phyloP scores from a whole-genome alignment of 2,113 vertebrate genomes.

The Rhinolophus ferrumequinum region DNA sequence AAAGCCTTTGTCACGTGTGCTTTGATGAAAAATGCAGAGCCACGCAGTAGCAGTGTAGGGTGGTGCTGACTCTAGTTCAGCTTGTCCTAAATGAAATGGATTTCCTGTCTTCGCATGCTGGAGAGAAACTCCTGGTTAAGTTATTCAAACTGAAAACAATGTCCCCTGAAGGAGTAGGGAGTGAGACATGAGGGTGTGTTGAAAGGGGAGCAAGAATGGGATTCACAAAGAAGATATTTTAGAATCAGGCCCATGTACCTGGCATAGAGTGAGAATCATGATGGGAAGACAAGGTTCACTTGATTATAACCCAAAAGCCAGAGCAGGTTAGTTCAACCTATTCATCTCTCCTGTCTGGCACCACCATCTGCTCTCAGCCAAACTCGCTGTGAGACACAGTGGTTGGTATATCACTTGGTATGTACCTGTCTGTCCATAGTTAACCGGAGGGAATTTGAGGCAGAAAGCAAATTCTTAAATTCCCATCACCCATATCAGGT shows the following conservation, averaged over 20 bases:
- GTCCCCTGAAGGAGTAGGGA: background rate
- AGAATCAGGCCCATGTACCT: background rate
- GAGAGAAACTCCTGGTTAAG: background rate
- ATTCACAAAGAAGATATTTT: background rate
- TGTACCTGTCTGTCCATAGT: background rate
- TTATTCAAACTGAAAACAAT: background rate
- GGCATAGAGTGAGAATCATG: background rate
- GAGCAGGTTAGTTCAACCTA: background rate
- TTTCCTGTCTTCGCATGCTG: background rate
- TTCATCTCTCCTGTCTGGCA: constrained; percentile 9
- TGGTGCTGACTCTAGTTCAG: background rate
- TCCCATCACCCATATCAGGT: background rate
- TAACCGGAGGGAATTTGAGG: background rate
- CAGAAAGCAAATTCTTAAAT: background rate
- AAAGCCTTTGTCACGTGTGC: background rate
- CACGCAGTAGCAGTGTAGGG: background rate
- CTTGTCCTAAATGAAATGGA: background rate
- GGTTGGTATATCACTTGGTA: background rate
- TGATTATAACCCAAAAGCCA: background rate
- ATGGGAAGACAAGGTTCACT: background rate
- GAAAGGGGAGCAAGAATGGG: background rate
- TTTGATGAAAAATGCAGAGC: constrained; percentile 19
- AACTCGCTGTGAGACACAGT: background rate
- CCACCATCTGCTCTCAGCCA: background rate
- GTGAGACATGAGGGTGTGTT: background rate